Evolutionary conservation across 2,888 invertebrate genomes (phyloP).

Genomic region (Euzophera pinguis): DNA sequence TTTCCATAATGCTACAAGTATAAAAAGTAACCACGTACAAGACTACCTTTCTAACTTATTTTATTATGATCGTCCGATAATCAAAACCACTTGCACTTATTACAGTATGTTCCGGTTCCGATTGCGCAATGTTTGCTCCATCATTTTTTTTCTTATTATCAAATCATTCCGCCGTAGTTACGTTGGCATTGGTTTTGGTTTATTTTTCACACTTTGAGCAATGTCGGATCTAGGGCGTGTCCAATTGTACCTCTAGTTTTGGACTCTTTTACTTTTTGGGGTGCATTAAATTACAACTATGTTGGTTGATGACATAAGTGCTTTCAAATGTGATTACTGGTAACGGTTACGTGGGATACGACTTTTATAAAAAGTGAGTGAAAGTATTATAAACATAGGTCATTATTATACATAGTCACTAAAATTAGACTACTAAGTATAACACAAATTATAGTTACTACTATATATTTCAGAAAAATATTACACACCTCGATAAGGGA

Average conservation of each 20-base stretch:
- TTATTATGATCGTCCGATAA: neutral
- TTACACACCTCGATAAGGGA: too few species aligned
- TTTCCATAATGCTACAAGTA: neutral
- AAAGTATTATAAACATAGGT: conserved; percentile 16
- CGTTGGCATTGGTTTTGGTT: conserved; percentile 35
- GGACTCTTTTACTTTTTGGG: conserved; percentile 35
- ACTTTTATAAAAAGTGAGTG: conserved; percentile 17
- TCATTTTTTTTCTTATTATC: conserved; percentile 31
- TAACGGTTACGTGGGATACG: conserved; percentile 19
- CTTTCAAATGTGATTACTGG: conserved; percentile 22
- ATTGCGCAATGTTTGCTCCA: conserved; percentile 34
- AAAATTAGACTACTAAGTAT: neutral
- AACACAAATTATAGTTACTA: too few species aligned
- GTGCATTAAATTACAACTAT: conserved; percentile 30
- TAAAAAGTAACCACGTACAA: neutral
- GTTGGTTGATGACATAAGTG: conserved; percentile 38
- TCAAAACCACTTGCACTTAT: neutral
- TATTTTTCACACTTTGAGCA: conserved; percentile 44
- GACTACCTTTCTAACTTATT: neutral
- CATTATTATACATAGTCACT: conserved; percentile 6
- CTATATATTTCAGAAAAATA: too few species aligned
- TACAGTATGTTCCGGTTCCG: conserved; percentile 21
- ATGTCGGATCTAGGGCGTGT: conserved; percentile 53
- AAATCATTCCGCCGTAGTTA: conserved; percentile 38
- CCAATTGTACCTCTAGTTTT: conserved; percentile 32